These are phyloP conservation scores for Sebastes hopkinsi DNA, from an alignment of 2,797 vertebrate genomes.

Conservation along the genomic window DNA sequence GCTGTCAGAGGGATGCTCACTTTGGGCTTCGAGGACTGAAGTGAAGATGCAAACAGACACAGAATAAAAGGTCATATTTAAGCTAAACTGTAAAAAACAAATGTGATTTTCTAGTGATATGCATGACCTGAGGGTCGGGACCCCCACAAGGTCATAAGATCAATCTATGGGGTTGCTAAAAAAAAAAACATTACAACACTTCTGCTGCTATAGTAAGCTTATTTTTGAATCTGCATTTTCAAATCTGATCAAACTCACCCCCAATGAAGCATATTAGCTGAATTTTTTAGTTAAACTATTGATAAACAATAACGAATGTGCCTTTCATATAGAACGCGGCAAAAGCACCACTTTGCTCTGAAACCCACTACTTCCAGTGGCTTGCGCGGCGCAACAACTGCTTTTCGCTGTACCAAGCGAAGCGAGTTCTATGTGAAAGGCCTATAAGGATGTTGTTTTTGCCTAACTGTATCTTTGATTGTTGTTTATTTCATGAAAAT, in stretches of 20 bases:
- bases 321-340: no score
- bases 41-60: constrained; percentile 8
- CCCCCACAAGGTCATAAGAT: background rate
- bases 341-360: no score
- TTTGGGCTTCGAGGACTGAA: constrained; percentile 94
- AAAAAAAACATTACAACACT: background rate
- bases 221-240: background rate
- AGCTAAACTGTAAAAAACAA: background rate
- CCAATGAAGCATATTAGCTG: no score
- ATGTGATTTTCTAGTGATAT: background rate
- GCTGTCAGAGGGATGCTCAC: constrained; percentile 94
- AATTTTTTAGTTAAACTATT: background rate
- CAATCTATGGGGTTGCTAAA: background rate
- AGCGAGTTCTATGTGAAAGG: no score
- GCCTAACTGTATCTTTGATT: no score
- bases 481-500: no score
- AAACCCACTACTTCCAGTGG: no score
- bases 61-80: background rate
- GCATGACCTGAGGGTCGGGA: background rate
- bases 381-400: no score
- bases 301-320: background rate
- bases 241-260: background rate
- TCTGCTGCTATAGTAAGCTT: background rate
- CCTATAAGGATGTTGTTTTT: no score
- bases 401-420: no score